Percentiles rank a stretch among this genome's conserved stretches.
Conservation (phyloP, 2,113 vertebrate species). For the Glaucomys volans region DNA sequence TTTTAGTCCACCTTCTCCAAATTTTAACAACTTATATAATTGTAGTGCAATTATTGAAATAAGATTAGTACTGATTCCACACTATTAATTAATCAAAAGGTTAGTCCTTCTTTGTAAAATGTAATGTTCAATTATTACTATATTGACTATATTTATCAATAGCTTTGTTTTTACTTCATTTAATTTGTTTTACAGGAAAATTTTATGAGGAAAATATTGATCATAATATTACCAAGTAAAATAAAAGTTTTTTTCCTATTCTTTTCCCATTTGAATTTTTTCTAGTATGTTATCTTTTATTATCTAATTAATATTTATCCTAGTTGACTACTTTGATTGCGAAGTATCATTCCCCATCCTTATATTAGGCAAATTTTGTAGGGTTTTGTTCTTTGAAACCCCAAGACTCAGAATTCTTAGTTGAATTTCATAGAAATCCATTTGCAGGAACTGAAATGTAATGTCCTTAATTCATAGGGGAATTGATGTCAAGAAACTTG, state of each 20-base stretch:
- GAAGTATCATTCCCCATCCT: neutral
- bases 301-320: neutral
- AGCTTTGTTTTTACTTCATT: slow-evolving; percentile 14
- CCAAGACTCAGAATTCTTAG: neutral
- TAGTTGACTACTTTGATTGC: neutral
- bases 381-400: slow-evolving; percentile 12
- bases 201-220: neutral
- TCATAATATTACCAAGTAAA: slow-evolving; percentile 38
- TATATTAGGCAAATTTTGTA: neutral
- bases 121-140: neutral
- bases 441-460: neutral
- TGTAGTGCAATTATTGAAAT: neutral
- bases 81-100: neutral
- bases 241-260: neutral
- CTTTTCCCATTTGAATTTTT: neutral
- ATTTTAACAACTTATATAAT: neutral
- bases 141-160: neutral
- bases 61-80: neutral
- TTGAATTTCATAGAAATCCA: neutral
- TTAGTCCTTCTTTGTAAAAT: neutral
- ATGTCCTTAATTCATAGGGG: neutral
- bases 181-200: neutral
- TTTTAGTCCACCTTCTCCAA: neutral
- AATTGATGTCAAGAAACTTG: neutral
- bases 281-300: neutral